Evolutionary conservation across 2,113 vertebrate species (phyloP).

Genomic region (Sardina pilchardus): DNA sequence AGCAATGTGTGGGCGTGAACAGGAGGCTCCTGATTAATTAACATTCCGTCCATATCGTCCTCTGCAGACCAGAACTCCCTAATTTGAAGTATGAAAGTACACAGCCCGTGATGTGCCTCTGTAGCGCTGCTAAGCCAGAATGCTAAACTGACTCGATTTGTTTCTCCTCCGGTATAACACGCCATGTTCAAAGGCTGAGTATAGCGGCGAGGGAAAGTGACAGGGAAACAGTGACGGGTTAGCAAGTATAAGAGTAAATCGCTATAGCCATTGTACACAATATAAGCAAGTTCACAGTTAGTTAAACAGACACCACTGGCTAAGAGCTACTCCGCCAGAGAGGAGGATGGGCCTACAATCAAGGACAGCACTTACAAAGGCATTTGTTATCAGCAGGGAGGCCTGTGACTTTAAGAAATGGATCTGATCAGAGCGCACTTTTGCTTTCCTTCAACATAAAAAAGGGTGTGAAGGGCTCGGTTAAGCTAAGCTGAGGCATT

Average conservation of each 20-base stretch:
- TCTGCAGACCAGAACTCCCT: background rate
- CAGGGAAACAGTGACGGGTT: background rate
- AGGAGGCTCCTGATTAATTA: background rate
- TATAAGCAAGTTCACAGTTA: no score
- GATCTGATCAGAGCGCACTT: constrained; percentile 17
- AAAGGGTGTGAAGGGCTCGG: constrained; percentile 43
- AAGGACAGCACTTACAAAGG: background rate
- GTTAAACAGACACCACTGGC: no score
- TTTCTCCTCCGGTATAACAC: background rate
- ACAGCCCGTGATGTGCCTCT: background rate
- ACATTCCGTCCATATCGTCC: background rate
- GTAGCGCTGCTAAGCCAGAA: background rate
- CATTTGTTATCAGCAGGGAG: background rate
- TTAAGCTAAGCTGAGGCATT: constrained; percentile 50
- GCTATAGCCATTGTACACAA: background rate
- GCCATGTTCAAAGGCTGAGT: background rate
- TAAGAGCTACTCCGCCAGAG: no score
- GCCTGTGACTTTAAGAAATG: background rate
- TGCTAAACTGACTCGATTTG: background rate
- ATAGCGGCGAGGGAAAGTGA: background rate
- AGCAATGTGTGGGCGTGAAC: background rate
- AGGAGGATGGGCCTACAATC: background rate
- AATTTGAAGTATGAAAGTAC: background rate
- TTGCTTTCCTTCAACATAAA: constrained; percentile 36
- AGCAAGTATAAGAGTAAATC: background rate